Base-by-base conservation (phyloP, 1,140 invertebrate species). In the Ostrea denselamellosa region DNA sequence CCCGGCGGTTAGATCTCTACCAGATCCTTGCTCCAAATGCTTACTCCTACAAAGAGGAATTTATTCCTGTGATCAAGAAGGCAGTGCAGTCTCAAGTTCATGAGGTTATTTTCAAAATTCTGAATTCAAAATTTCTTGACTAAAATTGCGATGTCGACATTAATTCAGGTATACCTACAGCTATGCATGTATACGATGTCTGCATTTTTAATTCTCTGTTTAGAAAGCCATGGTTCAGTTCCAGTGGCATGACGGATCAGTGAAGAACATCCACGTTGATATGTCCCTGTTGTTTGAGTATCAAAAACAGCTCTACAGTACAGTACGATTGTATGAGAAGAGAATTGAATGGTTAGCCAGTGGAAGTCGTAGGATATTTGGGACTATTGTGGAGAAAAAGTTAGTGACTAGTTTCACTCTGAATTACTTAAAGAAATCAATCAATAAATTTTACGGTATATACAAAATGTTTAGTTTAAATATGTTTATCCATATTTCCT, bases 21-120 rank as follows among this genome's bases (percentile, higher is more conserved):
- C 95, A 95, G 90, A 93, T 95, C 14, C 90, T 95, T 56, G 91
- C 93, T 34, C 94, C 93, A 19, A 95, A 95, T 91, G 94, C 95
- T 2, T 95, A 94, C 86, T 93, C 94, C 4, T 95, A 93, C 89
- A 93, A 92, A 62, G 94, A 95, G 89, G 94, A 95, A 68, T 95
- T 94, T 88, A 93, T 95, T 54, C 95, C 94, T 8, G 92, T 95
- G 25, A 94, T 95, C 34, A 93, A 94, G 81, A 94, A 94, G 89
- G 94, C 93, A 86, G 95, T 95, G 0, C 93, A 94, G 88, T 95
- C 95, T n/a, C 94, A 94, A 90, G 94, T 95, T n/a, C 92, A 95
- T 92, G 94, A 94, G 92, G 93, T 93, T 89, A 90, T 19, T 14
- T 0, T 22, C 51, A 10, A 28, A n/a, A n/a, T n/a, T n/a, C n/a